Conservation (phyloP, 2,888 invertebrate genomes). For the Pyrgus malvae region DNA sequence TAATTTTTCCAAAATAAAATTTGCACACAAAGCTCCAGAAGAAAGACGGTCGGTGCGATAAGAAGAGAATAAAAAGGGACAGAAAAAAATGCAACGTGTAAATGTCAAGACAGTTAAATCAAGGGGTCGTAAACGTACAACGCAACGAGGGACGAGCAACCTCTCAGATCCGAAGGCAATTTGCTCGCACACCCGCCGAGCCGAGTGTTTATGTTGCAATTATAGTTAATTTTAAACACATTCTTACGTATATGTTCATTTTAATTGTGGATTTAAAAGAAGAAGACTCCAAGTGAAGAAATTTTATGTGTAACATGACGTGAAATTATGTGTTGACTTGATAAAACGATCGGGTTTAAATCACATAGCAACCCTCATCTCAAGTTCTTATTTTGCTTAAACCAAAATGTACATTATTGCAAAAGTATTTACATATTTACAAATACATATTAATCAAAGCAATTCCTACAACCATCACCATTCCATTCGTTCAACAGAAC, state of each 20-base stretch:
- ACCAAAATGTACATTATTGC: too few relatives aligned
- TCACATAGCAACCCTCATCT: too few relatives aligned
- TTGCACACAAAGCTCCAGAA: slow-evolving; percentile 64
- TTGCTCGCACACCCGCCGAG: slow-evolving; percentile 47
- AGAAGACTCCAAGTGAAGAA: neutral
- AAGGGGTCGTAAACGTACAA: slow-evolving; percentile 60
- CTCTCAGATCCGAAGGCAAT: slow-evolving; percentile 61
- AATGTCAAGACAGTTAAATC: slow-evolving; percentile 76
- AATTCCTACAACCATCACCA: too few relatives aligned
- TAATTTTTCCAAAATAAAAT: slow-evolving; percentile 62
- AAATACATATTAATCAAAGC: too few relatives aligned
- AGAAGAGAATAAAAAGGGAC: neutral
- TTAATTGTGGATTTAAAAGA: neutral
- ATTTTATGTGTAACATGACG: neutral
- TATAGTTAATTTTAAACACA: slow-evolving; percentile 10
- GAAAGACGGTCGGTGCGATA: slow-evolving; percentile 13
- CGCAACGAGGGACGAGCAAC: slow-evolving; percentile 66
- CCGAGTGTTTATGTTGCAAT: slow-evolving; percentile 35
- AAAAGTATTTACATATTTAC: neutral
- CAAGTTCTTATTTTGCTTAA: too few relatives aligned
- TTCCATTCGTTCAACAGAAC: too few relatives aligned
- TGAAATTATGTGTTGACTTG: too few relatives aligned
- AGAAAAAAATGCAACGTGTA: slow-evolving; percentile 60
- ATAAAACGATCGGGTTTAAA: too few relatives aligned
- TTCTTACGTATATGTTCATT: neutral